phyloP scores from a whole-genome alignment of 2,888 invertebrate genomes.

The Erebia palarica region DNA sequence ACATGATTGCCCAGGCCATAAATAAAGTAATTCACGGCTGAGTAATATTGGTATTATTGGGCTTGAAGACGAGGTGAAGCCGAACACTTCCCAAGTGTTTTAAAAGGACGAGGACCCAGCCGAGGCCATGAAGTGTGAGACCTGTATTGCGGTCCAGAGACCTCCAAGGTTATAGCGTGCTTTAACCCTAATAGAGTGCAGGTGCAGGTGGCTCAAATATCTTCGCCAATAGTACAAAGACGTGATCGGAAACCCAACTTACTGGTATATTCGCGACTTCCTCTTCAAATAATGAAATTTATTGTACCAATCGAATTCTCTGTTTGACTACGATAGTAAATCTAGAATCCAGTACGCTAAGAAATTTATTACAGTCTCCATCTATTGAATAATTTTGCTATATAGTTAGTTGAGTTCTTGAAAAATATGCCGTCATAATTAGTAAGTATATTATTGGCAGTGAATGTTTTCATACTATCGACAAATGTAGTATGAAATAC shows the following conservation, averaged over 20 bases:
- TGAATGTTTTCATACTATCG: not conserved
- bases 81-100: no score
- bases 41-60: no score
- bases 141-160: slow-evolving; percentile 54
- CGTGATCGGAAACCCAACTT: slow-evolving; percentile 75
- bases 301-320: slow-evolving; percentile 69
- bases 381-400: slow-evolving; percentile 5
- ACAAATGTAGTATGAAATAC: no score
- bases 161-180: slow-evolving; percentile 54
- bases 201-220: slow-evolving; percentile 77
- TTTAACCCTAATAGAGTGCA: slow-evolving; percentile 76
- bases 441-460: not conserved
- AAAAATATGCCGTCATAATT: not conserved
- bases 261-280: slow-evolving; percentile 75
- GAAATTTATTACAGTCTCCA: slow-evolving; percentile 9
- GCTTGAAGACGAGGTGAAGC: no score
- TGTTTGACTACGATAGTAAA: slow-evolving; percentile 68
- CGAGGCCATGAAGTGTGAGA: no score
- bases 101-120: no score
- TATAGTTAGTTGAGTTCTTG: not conserved
- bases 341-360: slow-evolving; percentile 48
- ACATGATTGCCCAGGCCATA: no score
- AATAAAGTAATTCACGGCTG: no score
- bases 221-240: slow-evolving; percentile 76
- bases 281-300: slow-evolving; percentile 80